These are phyloP conservation scores for Gavia stellata DNA, from an alignment of 2,113 vertebrate genomes.

Conservation along the genomic window DNA sequence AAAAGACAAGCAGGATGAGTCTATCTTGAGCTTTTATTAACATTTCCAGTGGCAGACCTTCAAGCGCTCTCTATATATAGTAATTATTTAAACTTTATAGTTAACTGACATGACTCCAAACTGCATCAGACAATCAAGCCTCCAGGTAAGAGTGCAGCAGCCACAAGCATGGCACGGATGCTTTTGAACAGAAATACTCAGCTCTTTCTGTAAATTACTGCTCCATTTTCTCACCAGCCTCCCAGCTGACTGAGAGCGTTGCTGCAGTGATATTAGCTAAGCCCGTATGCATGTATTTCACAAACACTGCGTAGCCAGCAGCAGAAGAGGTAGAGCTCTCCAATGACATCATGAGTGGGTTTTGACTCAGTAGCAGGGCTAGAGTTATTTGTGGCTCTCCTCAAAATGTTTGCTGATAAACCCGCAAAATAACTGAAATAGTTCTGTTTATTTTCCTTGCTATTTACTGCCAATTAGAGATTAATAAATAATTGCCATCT, in stretches of 20 bases:
- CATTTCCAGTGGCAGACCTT: constrained; percentile 14
- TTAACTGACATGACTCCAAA: constrained; percentile 23
- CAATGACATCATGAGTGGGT: background rate
- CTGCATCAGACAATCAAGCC: constrained; percentile 24
- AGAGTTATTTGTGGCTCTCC: background rate
- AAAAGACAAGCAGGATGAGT: background rate
- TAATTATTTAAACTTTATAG: constrained; percentile 3
- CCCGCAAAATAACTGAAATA: background rate
- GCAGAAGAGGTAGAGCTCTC: background rate
- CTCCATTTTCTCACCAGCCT: background rate
- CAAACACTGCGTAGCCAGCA: background rate
- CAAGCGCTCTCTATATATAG: background rate
- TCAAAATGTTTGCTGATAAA: background rate
- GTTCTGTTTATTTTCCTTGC: background rate
- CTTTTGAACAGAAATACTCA: constrained; percentile 17
- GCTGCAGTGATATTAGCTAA: background rate
- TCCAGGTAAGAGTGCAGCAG: constrained; percentile 24
- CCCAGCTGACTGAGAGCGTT: background rate
- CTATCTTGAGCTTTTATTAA: constrained; percentile 13
- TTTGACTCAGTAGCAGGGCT: background rate
- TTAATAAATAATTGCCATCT: background rate
- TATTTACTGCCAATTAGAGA: background rate
- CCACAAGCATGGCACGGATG: background rate
- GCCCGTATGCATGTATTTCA: background rate
- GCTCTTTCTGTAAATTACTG: background rate